phyloP scores from a whole-genome alignment of 1,140 invertebrate species.

The Drosophila ananassae region DNA sequence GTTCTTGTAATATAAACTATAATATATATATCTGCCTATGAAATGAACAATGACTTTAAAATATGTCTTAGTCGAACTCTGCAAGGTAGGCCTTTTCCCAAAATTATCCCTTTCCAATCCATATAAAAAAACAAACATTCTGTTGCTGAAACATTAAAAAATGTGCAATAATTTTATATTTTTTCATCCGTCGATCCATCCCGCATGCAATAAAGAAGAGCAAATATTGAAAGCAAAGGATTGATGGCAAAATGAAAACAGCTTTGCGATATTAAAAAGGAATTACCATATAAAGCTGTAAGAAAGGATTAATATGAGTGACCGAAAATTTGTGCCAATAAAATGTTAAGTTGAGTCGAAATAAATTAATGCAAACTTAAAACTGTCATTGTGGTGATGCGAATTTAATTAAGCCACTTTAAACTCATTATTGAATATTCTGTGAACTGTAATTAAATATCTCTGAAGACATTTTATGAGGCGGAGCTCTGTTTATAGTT shows the following conservation, averaged over 20 bases:
- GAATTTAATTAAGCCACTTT: not conserved
- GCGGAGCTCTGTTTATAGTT: not conserved
- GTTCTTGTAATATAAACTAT: no score
- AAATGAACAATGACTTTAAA: no score
- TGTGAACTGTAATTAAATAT: not conserved
- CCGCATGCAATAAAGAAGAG: not conserved
- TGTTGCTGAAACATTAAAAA: not conserved
- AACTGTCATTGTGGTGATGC: not conserved
- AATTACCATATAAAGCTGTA: not conserved
- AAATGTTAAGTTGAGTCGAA: not conserved
- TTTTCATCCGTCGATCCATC: not conserved
- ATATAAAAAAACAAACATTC: no score
- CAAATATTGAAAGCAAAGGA: not conserved
- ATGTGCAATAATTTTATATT: no score
- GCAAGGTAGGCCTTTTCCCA: not conserved
- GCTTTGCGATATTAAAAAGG: not conserved
- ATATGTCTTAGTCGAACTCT: not conserved
- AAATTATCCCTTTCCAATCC: not conserved
- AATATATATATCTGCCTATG: no score
- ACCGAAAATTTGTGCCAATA: not conserved
- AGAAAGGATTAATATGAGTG: no score
- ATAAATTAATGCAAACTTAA: not conserved
- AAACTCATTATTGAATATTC: not conserved
- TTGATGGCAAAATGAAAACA: not conserved
- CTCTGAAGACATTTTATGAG: no score